Conservation (phyloP, 2,797 vertebrate species). For the Typhlichthys subterraneus region DNA sequence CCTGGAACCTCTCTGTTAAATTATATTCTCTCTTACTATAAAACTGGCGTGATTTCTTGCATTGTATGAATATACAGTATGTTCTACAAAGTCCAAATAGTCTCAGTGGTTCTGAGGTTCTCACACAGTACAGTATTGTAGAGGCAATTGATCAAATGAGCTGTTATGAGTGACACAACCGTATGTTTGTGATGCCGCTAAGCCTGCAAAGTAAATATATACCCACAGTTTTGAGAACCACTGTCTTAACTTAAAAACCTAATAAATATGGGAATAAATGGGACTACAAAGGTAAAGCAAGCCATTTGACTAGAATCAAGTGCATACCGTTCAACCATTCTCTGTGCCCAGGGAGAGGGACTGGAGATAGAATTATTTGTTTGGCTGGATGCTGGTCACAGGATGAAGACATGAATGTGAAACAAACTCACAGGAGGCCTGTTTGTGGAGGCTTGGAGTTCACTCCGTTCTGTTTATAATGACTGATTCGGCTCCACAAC, state of each 20-base stretch:
- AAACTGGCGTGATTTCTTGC: too few species aligned
- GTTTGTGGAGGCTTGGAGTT: conserved; percentile 45
- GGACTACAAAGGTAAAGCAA: conserved; percentile 30
- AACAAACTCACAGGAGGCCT: conserved; percentile 45
- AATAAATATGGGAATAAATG: background rate
- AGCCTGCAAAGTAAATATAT: too few species aligned
- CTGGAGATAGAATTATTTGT: conserved; percentile 26
- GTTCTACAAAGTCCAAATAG: too few species aligned
- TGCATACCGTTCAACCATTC: conserved; percentile 46
- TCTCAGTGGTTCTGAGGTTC: too few species aligned
- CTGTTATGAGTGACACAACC: too few species aligned
- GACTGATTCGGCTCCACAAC: conserved; percentile 40
- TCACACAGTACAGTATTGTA: too few species aligned
- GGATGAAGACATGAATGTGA: conserved; percentile 27
- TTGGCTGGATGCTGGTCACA: conserved; percentile 44
- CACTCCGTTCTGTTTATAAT: conserved; percentile 41
- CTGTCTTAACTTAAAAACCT: background rate
- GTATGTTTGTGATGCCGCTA: too few species aligned
- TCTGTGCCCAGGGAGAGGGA: conserved; percentile 25
- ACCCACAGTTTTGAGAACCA: too few species aligned
- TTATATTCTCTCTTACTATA: too few species aligned
- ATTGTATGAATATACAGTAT: too few species aligned
- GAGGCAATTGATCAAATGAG: too few species aligned
- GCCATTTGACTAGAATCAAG: conserved; percentile 50
- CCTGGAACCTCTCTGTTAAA: too few species aligned